Percentiles rank a stretch among this genome's conserved stretches.
Evolutionary conservation across 1,140 invertebrate species (phyloP).

Genomic region (Arctopsyche grandis): DNA sequence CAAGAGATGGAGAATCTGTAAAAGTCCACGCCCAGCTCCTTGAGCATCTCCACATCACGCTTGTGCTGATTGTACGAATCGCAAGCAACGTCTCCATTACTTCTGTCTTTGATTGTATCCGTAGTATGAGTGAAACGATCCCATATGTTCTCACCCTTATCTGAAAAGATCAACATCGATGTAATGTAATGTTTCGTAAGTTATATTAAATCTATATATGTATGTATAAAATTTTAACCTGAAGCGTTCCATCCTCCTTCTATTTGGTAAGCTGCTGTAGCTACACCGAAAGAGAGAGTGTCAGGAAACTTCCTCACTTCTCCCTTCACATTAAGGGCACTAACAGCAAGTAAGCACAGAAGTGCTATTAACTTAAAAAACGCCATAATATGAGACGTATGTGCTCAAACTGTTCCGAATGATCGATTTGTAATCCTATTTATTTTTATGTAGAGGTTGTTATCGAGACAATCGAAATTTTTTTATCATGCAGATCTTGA

Average conservation of each 20-base stretch:
- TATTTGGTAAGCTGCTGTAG: slow-evolving; percentile 68
- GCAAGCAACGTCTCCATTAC: slow-evolving; percentile 70
- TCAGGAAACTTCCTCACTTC: slow-evolving; percentile 62
- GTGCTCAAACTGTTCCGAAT: no score
- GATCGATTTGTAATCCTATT: no score
- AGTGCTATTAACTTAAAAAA: neutral
- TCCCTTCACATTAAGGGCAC: neutral
- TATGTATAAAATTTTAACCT: slow-evolving; percentile 58
- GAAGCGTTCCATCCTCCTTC: slow-evolving; percentile 69
- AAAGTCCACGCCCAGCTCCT: slow-evolving; percentile 64
- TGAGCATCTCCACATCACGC: slow-evolving; percentile 66
- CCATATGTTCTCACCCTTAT: slow-evolving; percentile 67
- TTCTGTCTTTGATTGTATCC: slow-evolving; percentile 60
- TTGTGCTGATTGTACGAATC: slow-evolving; percentile 70
- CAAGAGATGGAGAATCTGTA: slow-evolving; percentile 74
- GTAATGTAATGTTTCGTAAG: no score
- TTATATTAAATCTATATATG: neutral
- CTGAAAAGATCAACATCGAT: slow-evolving; percentile 55
- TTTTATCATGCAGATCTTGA: no score
- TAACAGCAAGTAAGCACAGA: neutral
- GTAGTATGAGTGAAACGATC: slow-evolving; percentile 65
- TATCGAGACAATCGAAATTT: no score
- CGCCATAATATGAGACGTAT: neutral
- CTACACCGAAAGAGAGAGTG: slow-evolving; percentile 66
- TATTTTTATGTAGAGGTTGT: no score